These are phyloP conservation scores for Subacronicta megacephala DNA, from an alignment of 2,888 invertebrate genomes.

Conservation along the genomic window DNA sequence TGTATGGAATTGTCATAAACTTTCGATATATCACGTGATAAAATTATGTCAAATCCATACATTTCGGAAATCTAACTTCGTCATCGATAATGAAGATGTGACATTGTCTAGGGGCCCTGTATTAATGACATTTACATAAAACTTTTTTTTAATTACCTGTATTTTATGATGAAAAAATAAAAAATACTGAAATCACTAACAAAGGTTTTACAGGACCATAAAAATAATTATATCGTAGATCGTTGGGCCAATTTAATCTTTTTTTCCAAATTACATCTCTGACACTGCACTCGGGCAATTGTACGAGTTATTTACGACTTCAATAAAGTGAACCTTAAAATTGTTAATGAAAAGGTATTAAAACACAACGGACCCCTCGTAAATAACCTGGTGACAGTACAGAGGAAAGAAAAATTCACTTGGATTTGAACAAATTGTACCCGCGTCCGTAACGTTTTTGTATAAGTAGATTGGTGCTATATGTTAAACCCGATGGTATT, in stretches of 20 bases:
- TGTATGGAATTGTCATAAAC: too few relatives aligned
- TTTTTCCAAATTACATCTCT: slow-evolving; percentile 75
- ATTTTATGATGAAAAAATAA: not conserved
- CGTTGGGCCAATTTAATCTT: slow-evolving; percentile 61
- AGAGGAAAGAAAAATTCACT: slow-evolving; percentile 83
- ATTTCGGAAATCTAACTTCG: too few relatives aligned
- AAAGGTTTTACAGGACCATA: slow-evolving; percentile 43
- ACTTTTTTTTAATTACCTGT: too few relatives aligned
- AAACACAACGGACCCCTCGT: slow-evolving; percentile 84
- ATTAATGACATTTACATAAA: too few relatives aligned
- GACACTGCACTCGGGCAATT: slow-evolving; percentile 77
- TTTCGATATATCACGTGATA: too few relatives aligned
- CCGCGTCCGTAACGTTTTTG: slow-evolving; percentile 22
- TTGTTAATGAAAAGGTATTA: slow-evolving; percentile 90
- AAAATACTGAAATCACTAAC: slow-evolving; percentile 11
- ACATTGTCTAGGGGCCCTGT: too few relatives aligned
- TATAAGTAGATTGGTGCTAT: slow-evolving; percentile 41
- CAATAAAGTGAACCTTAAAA: slow-evolving; percentile 90
- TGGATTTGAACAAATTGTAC: slow-evolving; percentile 82
- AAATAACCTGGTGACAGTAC: slow-evolving; percentile 86
- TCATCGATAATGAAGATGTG: too few relatives aligned
- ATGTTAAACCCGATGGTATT: slow-evolving; percentile 30
- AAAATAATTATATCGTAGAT: slow-evolving; percentile 39
- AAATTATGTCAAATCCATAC: too few relatives aligned
- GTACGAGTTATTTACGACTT: slow-evolving; percentile 86